These are phyloP conservation scores for Leucopsar rothschildi DNA, from an alignment of 2,113 vertebrate species.

Conservation along the genomic window DNA sequence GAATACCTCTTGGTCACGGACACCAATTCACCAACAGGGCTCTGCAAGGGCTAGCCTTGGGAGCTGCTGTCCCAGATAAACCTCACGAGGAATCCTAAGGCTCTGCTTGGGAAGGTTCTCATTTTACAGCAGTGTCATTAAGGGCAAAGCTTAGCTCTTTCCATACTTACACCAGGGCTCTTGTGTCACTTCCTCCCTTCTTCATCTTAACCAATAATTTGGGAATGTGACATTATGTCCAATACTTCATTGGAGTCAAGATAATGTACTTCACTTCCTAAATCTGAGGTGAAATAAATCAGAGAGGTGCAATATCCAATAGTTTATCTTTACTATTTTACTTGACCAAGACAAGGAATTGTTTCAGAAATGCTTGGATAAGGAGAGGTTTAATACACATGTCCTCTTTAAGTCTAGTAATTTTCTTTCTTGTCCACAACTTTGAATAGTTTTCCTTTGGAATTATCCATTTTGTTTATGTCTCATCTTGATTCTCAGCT, in stretches of 20 bases:
- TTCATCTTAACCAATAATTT: background rate
- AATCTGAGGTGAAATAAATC: background rate
- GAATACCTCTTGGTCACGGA: too few relatives aligned
- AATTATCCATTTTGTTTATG: background rate
- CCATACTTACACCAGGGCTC: background rate
- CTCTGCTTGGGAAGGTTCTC: background rate
- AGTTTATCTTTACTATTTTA: background rate
- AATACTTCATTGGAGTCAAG: background rate
- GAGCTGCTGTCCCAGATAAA: background rate
- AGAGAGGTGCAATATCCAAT: background rate
- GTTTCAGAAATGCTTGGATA: background rate
- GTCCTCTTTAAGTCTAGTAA: background rate
- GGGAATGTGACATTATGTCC: background rate
- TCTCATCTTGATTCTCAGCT: background rate
- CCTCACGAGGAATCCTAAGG: background rate
- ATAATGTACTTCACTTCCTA: background rate
- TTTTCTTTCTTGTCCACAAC: background rate
- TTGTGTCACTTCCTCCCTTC: background rate
- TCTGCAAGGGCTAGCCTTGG: background rate
- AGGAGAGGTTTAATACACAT: background rate
- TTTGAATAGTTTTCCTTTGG: background rate
- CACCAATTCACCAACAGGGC: accelerated
- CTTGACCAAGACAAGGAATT: background rate
- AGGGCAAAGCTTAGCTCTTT: background rate
- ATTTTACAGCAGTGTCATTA: background rate